Percentiles rank a stretch among this genome's conserved stretches.
Evolutionary conservation across 2,113 vertebrate species (phyloP).

Genomic region (Ellobius talpinus): DNA sequence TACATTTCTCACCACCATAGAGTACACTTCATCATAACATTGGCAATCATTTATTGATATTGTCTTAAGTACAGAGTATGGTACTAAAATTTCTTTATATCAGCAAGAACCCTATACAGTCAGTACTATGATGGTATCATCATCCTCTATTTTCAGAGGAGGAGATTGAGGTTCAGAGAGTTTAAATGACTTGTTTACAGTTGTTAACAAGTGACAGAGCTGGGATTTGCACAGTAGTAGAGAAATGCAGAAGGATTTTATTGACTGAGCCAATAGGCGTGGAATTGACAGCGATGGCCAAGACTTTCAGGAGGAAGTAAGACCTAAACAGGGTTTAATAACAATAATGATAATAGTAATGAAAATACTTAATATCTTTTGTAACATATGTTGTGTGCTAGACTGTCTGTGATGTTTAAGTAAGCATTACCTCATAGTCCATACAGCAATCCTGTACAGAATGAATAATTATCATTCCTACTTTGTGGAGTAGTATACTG

Average conservation of each 20-base stretch:
- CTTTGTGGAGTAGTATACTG: slow-evolving; percentile 9
- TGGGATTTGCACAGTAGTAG: background rate
- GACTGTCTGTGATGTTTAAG: background rate
- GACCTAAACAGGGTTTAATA: background rate
- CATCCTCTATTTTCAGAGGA: background rate
- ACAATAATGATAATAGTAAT: background rate
- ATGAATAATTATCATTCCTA: background rate
- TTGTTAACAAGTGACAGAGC: background rate
- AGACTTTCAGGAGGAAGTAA: background rate
- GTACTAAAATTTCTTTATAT: background rate
- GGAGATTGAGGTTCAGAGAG: background rate
- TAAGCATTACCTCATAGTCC: background rate
- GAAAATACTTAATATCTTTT: background rate
- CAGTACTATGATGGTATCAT: background rate
- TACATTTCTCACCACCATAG: background rate
- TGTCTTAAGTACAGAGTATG: background rate
- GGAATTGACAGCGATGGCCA: background rate
- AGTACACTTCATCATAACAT: background rate
- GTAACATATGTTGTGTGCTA: background rate
- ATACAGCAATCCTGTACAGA: background rate
- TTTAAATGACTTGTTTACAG: background rate
- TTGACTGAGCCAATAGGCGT: background rate
- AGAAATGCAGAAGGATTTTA: background rate
- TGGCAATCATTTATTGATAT: background rate
- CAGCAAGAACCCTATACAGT: background rate